These are phyloP conservation scores for Leptura quadrifasciata DNA, from an alignment of 2,888 invertebrate genomes.

Conservation along the genomic window DNA sequence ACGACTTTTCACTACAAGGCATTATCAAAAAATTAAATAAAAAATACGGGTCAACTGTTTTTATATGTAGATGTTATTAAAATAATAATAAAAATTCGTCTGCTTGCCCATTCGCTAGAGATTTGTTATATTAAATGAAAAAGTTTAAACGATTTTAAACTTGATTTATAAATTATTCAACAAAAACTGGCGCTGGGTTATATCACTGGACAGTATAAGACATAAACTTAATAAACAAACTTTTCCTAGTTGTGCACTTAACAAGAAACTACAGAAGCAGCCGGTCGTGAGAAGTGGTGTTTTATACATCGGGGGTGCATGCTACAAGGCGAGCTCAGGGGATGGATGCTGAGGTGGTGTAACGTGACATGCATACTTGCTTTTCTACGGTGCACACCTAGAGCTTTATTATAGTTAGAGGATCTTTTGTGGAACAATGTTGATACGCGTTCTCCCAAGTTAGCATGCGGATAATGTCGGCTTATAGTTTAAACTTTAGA, in stretches of 20 bases:
- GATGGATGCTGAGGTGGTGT: conserved; percentile 17
- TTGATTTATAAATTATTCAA: background rate
- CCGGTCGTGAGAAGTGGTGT: conserved; percentile 33
- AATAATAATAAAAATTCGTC: too few species aligned
- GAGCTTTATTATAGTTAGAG: conserved; percentile 6
- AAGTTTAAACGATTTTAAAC: background rate
- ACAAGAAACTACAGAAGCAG: conserved; percentile 30
- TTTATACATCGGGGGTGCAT: conserved; percentile 23
- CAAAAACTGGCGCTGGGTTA: background rate
- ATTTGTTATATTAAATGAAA: background rate
- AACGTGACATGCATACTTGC: conserved; percentile 33
- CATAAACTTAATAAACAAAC: conserved; percentile 10
- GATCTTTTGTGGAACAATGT: conserved; percentile 24
- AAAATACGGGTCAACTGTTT: too few species aligned
- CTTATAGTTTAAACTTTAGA: background rate
- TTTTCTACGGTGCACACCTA: background rate
- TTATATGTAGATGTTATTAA: too few species aligned
- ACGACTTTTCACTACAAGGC: too few species aligned
- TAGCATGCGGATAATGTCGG: background rate
- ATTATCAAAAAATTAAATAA: too few species aligned
- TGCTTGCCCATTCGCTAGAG: too few species aligned
- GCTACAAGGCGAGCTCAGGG: background rate
- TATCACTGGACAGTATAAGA: background rate
- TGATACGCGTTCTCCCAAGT: conserved; percentile 1
- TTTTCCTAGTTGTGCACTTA: conserved; percentile 8